phyloP scores from a whole-genome alignment of 2,888 invertebrate genomes.

The Caenorhabditis afra region DNA sequence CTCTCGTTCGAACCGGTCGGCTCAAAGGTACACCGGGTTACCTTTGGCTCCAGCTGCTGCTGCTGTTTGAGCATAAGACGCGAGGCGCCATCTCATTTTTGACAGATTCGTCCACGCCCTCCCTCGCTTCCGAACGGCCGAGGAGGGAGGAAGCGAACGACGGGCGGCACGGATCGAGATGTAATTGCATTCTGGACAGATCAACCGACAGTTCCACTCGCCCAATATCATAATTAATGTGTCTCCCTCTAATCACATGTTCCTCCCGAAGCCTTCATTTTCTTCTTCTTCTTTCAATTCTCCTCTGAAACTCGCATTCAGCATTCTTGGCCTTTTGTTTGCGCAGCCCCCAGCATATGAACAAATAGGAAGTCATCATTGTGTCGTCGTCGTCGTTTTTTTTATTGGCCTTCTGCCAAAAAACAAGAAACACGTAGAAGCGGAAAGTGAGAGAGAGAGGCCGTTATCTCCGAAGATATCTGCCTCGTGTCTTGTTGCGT shows the following conservation, averaged over 20 bases:
- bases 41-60: slow-evolving; percentile 37
- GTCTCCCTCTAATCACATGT: slow-evolving; percentile 39
- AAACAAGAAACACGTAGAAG: slow-evolving; percentile 36
- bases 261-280: slow-evolving; percentile 17
- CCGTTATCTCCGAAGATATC: slow-evolving; percentile 33
- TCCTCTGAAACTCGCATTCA: slow-evolving; percentile 23
- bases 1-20: slow-evolving; percentile 28
- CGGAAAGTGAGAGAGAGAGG: background rate
- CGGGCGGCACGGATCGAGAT: too few species aligned
- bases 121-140: background rate
- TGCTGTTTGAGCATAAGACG: slow-evolving; percentile 35
- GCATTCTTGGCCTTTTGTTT: slow-evolving; percentile 36
- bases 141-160: too few species aligned
- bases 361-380: slow-evolving; percentile 50
- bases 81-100: slow-evolving; percentile 17
- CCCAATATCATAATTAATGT: slow-evolving; percentile 54
- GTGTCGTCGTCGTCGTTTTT: slow-evolving; percentile 15
- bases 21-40: slow-evolving; percentile 29
- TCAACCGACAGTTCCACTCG: slow-evolving; percentile 46
- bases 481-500: slow-evolving; percentile 8
- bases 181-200: slow-evolving; percentile 47
- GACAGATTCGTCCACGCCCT: slow-evolving; percentile 30
- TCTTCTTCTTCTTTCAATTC: background rate
- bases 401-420: slow-evolving; percentile 42
- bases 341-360: slow-evolving; percentile 45